Percentiles rank a stretch among this genome's conserved stretches.
Conservation (phyloP, 2,888 invertebrate genomes). For the Syrista parreyssii region DNA sequence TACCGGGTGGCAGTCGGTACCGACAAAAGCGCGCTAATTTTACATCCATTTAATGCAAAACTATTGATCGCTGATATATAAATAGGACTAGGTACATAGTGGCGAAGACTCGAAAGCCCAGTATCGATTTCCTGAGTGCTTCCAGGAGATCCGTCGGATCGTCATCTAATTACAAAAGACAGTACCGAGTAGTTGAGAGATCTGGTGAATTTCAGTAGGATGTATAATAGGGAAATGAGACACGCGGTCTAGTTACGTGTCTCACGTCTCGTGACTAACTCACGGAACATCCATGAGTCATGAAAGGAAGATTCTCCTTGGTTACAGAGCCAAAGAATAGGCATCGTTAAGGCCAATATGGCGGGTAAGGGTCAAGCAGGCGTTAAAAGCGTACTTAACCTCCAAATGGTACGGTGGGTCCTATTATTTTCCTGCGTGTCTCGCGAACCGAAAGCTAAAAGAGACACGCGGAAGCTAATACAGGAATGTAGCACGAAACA, state of each 20-base stretch:
- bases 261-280: constrained; percentile 32
- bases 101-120: not conserved
- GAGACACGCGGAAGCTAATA: not conserved
- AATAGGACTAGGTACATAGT: not conserved
- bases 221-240: not conserved
- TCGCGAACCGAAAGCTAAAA: not conserved
- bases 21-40: not conserved
- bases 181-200: not conserved
- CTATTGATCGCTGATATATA: not conserved
- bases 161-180: not conserved
- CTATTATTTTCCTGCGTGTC: not conserved
- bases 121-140: not conserved
- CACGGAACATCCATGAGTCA: constrained; percentile 46
- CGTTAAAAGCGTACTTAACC: constrained; percentile 28
- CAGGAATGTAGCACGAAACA: not conserved
- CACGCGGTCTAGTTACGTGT: not conserved
- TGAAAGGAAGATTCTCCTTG: constrained; percentile 27
- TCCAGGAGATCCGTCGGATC: not conserved
- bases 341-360: constrained; percentile 35
- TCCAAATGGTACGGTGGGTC: not conserved
- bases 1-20: not conserved
- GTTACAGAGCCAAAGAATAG: constrained; percentile 37
- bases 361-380: constrained; percentile 12
- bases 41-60: not conserved
- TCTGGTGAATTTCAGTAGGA: not conserved